Evolutionary conservation across 1,140 invertebrate genomes (phyloP), one percentile per base, ranked within the genome.

Genomic region (Charaxes varanes): DNA sequence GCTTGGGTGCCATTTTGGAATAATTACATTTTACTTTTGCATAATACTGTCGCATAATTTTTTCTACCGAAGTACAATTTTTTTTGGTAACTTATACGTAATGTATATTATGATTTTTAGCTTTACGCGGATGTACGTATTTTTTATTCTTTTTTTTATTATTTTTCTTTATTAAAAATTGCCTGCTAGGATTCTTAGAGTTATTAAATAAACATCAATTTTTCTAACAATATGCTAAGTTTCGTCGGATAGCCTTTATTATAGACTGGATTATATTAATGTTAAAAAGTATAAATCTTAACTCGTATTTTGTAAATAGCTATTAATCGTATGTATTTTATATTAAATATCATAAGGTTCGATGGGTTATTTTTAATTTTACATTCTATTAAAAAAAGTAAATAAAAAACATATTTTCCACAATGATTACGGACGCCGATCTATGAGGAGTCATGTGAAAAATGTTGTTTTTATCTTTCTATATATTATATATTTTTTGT

Each of bases 401-500:
- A 50, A 45, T 32, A 47, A 53, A 51, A 68, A 71, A 68, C 64
- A 68, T 51, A 43, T 72, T 76, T 74, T 66, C 64, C 66, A 76
- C 61, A 40, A 51, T 53, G 32, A 45, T 41, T 41, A 32, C 47
- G 56, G 59, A 60, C 48, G 33, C 10, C 11, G 24, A 43, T 60
- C 51, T 65, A n/a, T 63, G 46, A 47, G 23, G 44, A 45, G 51
- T 63, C 63, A 67, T 62, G 73, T 76, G 73, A 61, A 70, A 68
- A 74, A 70, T 65, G 44, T 74, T 78, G 71, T 81, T 78, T 78
- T 68, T 59, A 57, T 54, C 59, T 71, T 81, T 81, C 60, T 78
- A 77, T 81, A 77, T 81, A 81, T 74, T 78, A 78, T 81, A 81
- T 81, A 81, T 81, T 81, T 81, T 81, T 81, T 81, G 77, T 81